These are phyloP conservation scores for Galleria mellonella DNA, from an alignment of 1,140 invertebrate genomes.

Conservation along the genomic window DNA sequence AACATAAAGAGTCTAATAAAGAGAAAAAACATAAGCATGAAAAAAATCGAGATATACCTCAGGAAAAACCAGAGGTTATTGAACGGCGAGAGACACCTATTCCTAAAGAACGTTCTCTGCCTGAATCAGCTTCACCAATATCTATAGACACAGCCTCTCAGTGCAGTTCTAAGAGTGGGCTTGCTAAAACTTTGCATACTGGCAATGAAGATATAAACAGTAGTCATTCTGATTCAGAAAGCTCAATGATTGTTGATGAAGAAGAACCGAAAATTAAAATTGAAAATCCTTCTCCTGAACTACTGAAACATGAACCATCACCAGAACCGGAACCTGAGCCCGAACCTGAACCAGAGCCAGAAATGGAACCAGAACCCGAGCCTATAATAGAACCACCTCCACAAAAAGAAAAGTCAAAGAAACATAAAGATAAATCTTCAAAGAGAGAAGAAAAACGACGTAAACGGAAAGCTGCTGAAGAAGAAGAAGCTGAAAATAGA, in stretches of 20 bases:
- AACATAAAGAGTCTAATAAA: slow-evolving; percentile 73
- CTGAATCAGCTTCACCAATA: slow-evolving; percentile 63
- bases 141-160: slow-evolving; percentile 70
- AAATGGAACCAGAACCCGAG: slow-evolving; percentile 43
- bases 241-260: slow-evolving; percentile 54
- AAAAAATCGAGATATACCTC: slow-evolving; percentile 64
- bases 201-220: slow-evolving; percentile 51
- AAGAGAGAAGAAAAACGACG: slow-evolving; percentile 76
- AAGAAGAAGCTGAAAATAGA: slow-evolving; percentile 57
- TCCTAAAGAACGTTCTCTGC: slow-evolving; percentile 52
- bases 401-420: slow-evolving; percentile 70
- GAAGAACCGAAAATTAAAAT: slow-evolving; percentile 57
- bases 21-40: slow-evolving; percentile 78
- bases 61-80: slow-evolving; percentile 58
- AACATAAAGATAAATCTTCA: slow-evolving; percentile 76
- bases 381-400: slow-evolving; percentile 36
- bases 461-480: slow-evolving; percentile 74
- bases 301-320: slow-evolving; percentile 48
- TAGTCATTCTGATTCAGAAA: slow-evolving; percentile 64
- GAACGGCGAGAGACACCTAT: slow-evolving; percentile 53
- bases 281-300: slow-evolving; percentile 52
- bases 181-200: slow-evolving; percentile 43
- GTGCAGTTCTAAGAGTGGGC: slow-evolving; percentile 67
- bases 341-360: slow-evolving; percentile 54
- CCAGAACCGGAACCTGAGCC: slow-evolving; percentile 53